These are phyloP conservation scores for Drosophila robusta DNA, from an alignment of 2,888 invertebrate genomes.

Conservation along the genomic window DNA sequence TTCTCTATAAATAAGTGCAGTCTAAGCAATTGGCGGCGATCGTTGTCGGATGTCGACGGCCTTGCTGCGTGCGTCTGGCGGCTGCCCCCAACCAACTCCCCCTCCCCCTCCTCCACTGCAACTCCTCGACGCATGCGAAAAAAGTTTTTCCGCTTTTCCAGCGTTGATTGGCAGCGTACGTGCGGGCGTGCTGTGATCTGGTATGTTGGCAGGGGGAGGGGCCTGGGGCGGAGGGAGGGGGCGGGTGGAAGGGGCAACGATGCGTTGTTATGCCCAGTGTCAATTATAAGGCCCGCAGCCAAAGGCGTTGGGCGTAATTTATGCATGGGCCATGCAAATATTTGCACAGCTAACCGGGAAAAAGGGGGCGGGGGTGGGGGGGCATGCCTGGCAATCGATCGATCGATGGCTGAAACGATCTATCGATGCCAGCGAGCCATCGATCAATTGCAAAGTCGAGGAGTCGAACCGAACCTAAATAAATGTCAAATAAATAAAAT, in stretches of 20 bases:
- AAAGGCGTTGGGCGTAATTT: slow-evolving; percentile 60
- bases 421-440: slow-evolving; percentile 58
- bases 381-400: slow-evolving; percentile 25
- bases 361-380: background rate
- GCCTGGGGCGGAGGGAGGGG: no score
- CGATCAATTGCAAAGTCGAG: slow-evolving; percentile 56
- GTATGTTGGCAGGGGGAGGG: background rate
- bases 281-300: slow-evolving; percentile 28
- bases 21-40: slow-evolving; percentile 44
- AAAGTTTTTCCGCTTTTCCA: slow-evolving; percentile 46
- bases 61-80: slow-evolving; percentile 24
- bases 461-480: slow-evolving; percentile 61
- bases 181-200: slow-evolving; percentile 59
- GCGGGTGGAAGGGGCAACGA: slow-evolving; percentile 16
- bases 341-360: slow-evolving; percentile 21
- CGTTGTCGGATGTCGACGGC: slow-evolving; percentile 49
- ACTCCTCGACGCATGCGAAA: slow-evolving; percentile 18
- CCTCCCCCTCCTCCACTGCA: background rate
- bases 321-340: slow-evolving; percentile 52
- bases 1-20: slow-evolving; percentile 47
- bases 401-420: slow-evolving; percentile 44
- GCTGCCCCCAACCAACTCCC: background rate
- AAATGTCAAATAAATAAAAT: slow-evolving; percentile 78
- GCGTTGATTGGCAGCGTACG: slow-evolving; percentile 64
- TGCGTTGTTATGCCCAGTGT: slow-evolving; percentile 57